Conservation (phyloP, 2,113 vertebrate species). For the Podarcis muralis region DNA sequence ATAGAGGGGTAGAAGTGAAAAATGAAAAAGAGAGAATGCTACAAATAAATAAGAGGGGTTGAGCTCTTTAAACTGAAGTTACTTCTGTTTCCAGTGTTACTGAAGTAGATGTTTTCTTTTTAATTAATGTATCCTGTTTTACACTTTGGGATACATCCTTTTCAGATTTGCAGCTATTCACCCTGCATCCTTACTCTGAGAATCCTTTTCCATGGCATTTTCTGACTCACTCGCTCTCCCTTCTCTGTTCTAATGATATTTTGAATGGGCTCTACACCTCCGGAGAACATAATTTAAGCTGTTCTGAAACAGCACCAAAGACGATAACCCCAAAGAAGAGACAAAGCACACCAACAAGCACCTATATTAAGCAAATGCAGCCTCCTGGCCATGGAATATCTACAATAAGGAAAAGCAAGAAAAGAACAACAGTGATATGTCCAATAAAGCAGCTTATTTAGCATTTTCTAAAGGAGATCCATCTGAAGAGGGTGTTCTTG, state of each 20-base stretch:
- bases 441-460: not conserved
- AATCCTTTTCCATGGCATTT: slow-evolving; percentile 5
- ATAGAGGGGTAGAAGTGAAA: not conserved
- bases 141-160: slow-evolving; percentile 32
- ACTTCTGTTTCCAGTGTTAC: slow-evolving; percentile 24
- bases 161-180: slow-evolving; percentile 23
- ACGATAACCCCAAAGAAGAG: slow-evolving; percentile 10
- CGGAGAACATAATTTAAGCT: slow-evolving; percentile 17
- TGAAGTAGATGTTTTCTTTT: not conserved
- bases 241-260: slow-evolving; percentile 34
- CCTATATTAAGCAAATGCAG: not conserved
- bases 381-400: not conserved
- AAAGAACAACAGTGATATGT: not conserved
- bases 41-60: slow-evolving; percentile 26
- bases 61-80: not conserved
- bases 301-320: not conserved
- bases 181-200: not conserved
- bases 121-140: slow-evolving; percentile 36
- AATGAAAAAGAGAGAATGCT: not conserved
- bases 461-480: slow-evolving; percentile 24
- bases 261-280: not conserved
- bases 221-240: not conserved
- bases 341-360: not conserved
- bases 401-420: not conserved
- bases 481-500: slow-evolving; percentile 12